Base-by-base conservation (phyloP, 2,113 vertebrate species). In the Caranx melampygus region DNA sequence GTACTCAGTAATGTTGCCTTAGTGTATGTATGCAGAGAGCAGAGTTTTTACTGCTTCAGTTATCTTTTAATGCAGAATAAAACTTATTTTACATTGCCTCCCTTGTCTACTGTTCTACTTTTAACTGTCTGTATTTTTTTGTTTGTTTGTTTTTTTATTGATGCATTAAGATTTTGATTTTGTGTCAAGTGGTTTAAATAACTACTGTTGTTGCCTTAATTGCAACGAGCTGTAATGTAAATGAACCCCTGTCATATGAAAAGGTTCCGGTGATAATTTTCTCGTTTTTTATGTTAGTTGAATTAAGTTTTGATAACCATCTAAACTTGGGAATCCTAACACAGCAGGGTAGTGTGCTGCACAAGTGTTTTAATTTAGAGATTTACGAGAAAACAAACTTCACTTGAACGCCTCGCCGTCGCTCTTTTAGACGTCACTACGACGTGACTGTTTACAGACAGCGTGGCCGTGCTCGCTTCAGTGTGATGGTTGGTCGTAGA, bases 1-100 rank as follows among this genome's bases (percentile, higher is more conserved):
- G 79, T 69, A 61, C 42, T 52, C 9, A 54, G 51, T 49, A 45
- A 26, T 87, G 61, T 75, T 63, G 58, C 72, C 77, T 86, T 77
- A 85, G 64, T 8, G 7, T 83, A 58, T 85, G 54, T 79, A 63
- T 20, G 60, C 71, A 78, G 62, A 87, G 54, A 66, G 57, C 52
- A 52, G 51, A 49, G 37, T 79, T 57, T 72, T 55, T 73, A 40
- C 74, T 86, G 72, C 52, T 73, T 76, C 37, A 37, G 67, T 81
- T 34, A 68, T 78, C 35, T 71, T 76, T 37, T 63, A 80, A 61
- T 86, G 51, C 47, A 82, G 51, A 93, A 91, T 91, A 89, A 93
- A 93, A 57, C n/a, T 12, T n/a, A 54, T 88, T 81, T 71, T 61
- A 69, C 14, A 66, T 44, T 12, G 60, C 35, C n/a, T 79, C 0